Conservation (phyloP, 2,113 vertebrate species). For the Heterochromis multidens region DNA sequence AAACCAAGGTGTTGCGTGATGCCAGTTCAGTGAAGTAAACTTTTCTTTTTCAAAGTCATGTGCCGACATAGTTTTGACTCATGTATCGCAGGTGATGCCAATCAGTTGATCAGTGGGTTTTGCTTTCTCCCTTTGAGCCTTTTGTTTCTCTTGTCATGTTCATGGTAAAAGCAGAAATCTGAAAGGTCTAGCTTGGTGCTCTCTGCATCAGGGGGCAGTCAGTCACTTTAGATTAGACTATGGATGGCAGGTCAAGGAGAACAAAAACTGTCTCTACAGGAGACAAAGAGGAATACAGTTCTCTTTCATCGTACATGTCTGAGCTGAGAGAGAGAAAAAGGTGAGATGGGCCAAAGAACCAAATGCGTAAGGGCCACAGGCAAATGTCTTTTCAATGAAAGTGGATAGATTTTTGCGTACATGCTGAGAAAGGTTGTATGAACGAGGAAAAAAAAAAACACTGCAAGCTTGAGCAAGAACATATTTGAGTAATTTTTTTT, state of each 20-base stretch:
- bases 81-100: constrained; percentile 67
- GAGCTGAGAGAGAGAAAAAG: constrained; percentile 1
- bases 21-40: constrained; percentile 35
- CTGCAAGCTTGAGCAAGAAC: not conserved
- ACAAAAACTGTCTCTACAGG: constrained; percentile 59
- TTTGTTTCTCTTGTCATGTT: constrained; percentile 54
- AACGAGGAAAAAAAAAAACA: not conserved
- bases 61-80: constrained; percentile 46
- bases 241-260: constrained; percentile 73
- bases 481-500: constrained; percentile 5
- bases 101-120: constrained; percentile 64
- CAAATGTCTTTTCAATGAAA: constrained; percentile 15
- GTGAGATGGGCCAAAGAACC: not conserved
- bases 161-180: constrained; percentile 59
- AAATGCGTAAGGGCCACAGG: not conserved
- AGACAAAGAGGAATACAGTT: constrained; percentile 33
- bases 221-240: constrained; percentile 75
- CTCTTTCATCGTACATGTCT: constrained; percentile 16
- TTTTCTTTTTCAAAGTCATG: constrained; percentile 42
- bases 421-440: not conserved
- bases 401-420: not conserved
- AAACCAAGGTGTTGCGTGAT: constrained; percentile 8
- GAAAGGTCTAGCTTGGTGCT: constrained; percentile 65
- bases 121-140: constrained; percentile 54
- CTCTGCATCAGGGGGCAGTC: constrained; percentile 65